A percentile compares a stretch with the other conserved stretches of the same genome.
Evolutionary conservation across 2,797 vertebrate species (phyloP).

Genomic region (Hyperoplus lanceolatus): DNA sequence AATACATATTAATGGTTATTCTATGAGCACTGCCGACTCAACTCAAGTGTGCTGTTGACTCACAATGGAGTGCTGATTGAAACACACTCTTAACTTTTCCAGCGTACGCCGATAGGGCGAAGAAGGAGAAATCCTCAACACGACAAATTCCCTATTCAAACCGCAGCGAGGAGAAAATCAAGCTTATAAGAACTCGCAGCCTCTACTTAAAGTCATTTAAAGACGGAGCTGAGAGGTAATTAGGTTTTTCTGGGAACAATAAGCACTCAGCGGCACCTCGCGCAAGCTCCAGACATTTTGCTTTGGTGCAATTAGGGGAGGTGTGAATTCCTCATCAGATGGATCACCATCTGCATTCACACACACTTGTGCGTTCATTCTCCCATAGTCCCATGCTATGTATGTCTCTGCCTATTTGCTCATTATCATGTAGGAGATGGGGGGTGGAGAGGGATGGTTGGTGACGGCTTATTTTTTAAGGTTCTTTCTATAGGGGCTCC

Average conservation of each 20-base stretch:
- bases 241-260: constrained; percentile 84
- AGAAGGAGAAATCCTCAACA: constrained; percentile 37
- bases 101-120: constrained; percentile 12
- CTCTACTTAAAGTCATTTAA: constrained; percentile 80
- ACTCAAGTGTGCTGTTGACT: constrained; percentile 47
- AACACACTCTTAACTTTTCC: constrained; percentile 71
- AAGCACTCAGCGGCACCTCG: constrained; percentile 68
- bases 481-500: constrained; percentile 47
- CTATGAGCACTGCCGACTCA: constrained; percentile 64
- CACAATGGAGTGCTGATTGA: constrained; percentile 82
- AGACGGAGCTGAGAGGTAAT: constrained; percentile 79
- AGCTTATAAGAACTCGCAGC: constrained; percentile 64
- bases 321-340: constrained; percentile 84
- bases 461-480: constrained; percentile 46
- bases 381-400: constrained; percentile 38
- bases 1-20: constrained; percentile 81
- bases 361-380: constrained; percentile 47
- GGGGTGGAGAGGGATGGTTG: constrained; percentile 16
- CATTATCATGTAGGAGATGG: constrained; percentile 71
- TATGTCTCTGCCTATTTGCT: constrained; percentile 29
- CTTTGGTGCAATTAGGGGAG: constrained; percentile 79
- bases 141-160: constrained; percentile 45
- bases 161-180: constrained; percentile 58
- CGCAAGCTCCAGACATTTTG: constrained; percentile 68
- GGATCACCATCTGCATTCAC: constrained; percentile 79